Conservation (phyloP, 1,140 invertebrate species). For the Vollenhovia emeryi region DNA sequence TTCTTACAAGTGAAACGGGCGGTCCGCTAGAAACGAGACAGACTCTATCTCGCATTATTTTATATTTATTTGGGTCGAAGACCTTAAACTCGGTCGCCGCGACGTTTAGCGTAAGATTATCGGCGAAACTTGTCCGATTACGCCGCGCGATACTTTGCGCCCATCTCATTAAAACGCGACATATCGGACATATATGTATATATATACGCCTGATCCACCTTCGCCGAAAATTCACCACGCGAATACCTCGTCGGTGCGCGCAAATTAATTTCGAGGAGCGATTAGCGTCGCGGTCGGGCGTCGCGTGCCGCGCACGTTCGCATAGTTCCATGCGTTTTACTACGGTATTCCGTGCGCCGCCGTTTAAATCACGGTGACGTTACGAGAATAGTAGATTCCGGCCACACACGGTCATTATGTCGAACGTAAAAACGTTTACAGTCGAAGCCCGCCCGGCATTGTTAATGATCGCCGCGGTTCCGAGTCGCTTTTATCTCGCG, state of each 20-base stretch:
- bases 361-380: constrained; percentile 26
- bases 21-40: no score
- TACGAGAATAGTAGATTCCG: background rate
- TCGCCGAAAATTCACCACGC: constrained; percentile 6
- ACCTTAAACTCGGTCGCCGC: background rate
- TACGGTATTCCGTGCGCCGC: background rate
- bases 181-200: background rate
- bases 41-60: background rate
- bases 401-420: constrained; percentile 34
- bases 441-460: constrained; percentile 28
- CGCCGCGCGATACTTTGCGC: background rate
- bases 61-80: background rate
- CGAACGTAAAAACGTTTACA: constrained; percentile 64
- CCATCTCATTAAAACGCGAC: background rate
- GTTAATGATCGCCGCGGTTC: constrained; percentile 37
- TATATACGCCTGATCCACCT: background rate
- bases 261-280: constrained; percentile 32
- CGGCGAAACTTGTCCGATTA: background rate
- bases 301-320: constrained; percentile 23
- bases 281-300: constrained; percentile 28
- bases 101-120: background rate
- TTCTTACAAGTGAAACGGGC: background rate
- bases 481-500: constrained; percentile 4
- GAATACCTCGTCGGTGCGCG: constrained; percentile 5
- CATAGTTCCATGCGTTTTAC: constrained; percentile 22